These are phyloP conservation scores for Oplegnathus fasciatus DNA, from an alignment of 2,113 vertebrate species.

Conservation along the genomic window DNA sequence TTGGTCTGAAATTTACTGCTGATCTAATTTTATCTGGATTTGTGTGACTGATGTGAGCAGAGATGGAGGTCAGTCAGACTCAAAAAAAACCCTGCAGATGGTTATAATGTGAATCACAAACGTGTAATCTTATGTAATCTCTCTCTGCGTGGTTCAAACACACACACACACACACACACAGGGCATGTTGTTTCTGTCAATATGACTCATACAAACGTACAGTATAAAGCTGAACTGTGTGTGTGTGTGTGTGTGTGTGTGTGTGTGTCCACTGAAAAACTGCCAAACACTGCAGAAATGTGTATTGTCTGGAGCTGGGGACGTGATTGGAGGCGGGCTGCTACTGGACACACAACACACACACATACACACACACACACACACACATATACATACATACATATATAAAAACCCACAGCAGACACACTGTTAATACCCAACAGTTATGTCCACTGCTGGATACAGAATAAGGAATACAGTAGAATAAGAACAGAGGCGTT, in stretches of 20 bases:
- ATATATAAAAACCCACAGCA: not conserved
- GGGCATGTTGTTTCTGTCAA: not conserved
- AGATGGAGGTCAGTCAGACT: not conserved
- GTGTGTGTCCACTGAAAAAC: slow-evolving; percentile 31
- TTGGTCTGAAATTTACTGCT: not conserved
- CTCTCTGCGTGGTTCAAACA: not conserved
- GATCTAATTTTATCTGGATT: slow-evolving; percentile 18
- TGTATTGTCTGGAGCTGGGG: slow-evolving; percentile 33
- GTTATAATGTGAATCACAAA: slow-evolving; percentile 4
- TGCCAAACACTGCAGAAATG: slow-evolving; percentile 51
- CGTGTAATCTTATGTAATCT: slow-evolving; percentile 41
- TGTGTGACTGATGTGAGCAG: slow-evolving; percentile 7
- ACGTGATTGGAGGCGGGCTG: slow-evolving; percentile 19
- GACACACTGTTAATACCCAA: not conserved
- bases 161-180: slow-evolving; percentile 9
- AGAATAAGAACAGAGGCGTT: not conserved
- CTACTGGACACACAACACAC: slow-evolving; percentile 10
- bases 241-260: not conserved
- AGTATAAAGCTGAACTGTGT: not conserved
- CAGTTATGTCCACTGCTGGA: too few relatives aligned
- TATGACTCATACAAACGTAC: not conserved
- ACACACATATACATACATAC: too few relatives aligned
- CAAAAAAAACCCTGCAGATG: not conserved
- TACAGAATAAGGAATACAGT: too few relatives aligned
- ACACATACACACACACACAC: slow-evolving; percentile 2